A percentile compares a stretch with the other conserved stretches of the same genome.
Evolutionary conservation across 2,113 vertebrate genomes (phyloP).

Genomic region (Pelodiscus sinensis): DNA sequence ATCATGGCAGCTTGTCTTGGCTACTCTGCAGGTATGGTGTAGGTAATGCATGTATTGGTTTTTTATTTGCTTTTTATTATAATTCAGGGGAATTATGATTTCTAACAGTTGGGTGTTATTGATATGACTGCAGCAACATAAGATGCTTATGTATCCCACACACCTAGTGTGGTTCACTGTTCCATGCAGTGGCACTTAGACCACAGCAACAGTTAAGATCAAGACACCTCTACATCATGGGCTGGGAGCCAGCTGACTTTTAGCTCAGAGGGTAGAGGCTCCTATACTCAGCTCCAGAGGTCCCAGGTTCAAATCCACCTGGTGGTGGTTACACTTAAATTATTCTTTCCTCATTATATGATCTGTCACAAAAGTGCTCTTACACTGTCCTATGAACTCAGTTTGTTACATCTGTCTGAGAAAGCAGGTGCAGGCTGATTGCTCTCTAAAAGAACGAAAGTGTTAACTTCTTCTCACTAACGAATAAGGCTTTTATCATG

Average conservation of each 20-base stretch:
- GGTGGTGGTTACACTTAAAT: background rate
- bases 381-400: background rate
- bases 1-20: slow-evolving; percentile 97
- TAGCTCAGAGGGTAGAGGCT: no score
- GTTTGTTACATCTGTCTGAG: background rate
- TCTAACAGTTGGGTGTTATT: background rate
- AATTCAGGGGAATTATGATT: background rate
- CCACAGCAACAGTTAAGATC: no score
- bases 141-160: background rate
- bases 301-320: no score
- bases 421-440: background rate
- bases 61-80: background rate
- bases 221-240: no score
- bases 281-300: no score
- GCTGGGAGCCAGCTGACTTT: no score
- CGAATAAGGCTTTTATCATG: background rate
- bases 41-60: background rate
- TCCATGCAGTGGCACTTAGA: no score
- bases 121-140: background rate
- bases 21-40: slow-evolving; percentile 92
- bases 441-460: background rate
- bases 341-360: background rate
- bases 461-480: background rate
- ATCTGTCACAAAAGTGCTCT: background rate
- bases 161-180: no score